Evolutionary conservation across 2,797 vertebrate species (phyloP).

Genomic region (Semotilus atromaculatus): DNA sequence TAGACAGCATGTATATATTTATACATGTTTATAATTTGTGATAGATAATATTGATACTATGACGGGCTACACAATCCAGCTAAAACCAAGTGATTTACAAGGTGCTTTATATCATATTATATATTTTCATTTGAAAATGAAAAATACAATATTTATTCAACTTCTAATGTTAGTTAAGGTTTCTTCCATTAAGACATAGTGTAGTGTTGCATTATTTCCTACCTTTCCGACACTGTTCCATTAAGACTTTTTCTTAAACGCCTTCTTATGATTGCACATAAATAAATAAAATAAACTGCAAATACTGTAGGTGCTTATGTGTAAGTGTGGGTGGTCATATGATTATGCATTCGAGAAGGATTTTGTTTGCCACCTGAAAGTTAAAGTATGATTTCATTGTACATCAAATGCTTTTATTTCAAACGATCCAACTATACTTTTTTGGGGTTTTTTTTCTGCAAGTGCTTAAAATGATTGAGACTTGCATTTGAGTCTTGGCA

Average conservation of each 20-base stretch:
- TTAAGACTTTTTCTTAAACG: background rate
- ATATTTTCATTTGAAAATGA: background rate
- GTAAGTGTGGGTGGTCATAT: background rate
- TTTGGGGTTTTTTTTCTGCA: background rate
- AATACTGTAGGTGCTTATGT: background rate
- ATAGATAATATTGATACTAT: too few relatives aligned
- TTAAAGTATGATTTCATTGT: background rate
- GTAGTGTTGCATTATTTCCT: too few relatives aligned
- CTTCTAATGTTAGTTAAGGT: background rate
- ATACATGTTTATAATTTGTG: too few relatives aligned
- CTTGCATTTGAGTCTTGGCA: slow-evolving; percentile 29
- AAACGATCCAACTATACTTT: background rate
- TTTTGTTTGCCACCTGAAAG: background rate
- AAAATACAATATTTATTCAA: background rate
- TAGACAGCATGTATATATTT: too few relatives aligned
- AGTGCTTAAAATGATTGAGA: slow-evolving; percentile 16
- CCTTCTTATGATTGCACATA: background rate
- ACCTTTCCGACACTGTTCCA: too few relatives aligned
- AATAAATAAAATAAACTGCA: background rate
- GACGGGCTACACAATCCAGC: too few relatives aligned
- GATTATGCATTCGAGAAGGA: background rate
- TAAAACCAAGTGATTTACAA: too few relatives aligned
- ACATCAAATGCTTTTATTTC: background rate
- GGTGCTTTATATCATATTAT: too few relatives aligned
- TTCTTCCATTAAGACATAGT: background rate